Conservation (phyloP, 2,113 vertebrate species). For the Oenanthe oenanthe region DNA sequence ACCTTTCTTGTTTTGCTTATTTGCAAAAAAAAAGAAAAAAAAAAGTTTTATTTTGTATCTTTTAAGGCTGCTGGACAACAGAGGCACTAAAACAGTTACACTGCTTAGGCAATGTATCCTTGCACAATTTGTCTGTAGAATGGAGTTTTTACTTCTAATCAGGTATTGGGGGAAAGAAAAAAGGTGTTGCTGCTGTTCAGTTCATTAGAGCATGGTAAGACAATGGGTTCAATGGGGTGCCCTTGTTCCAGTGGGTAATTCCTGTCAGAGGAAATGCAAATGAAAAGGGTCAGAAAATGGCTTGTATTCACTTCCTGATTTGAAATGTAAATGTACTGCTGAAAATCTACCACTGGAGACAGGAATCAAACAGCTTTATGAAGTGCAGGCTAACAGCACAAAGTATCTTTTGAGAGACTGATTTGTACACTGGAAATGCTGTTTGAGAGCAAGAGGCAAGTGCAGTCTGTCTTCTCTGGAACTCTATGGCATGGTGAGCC, state of each 20-base stretch:
- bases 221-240: neutral
- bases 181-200: neutral
- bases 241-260: neutral
- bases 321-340: constrained; percentile 17
- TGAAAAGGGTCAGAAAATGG: neutral
- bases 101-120: neutral
- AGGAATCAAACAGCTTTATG: constrained; percentile 1
- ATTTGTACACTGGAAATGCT: neutral
- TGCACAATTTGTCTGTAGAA: neutral
- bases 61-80: neutral
- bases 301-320: constrained; percentile 32
- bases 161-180: neutral
- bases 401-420: neutral
- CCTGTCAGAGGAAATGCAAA: constrained; percentile 19
- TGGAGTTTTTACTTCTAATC: neutral
- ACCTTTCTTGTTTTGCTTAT: neutral
- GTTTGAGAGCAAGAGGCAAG: neutral
- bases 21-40: neutral
- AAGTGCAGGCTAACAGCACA: neutral
- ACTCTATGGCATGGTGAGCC: neutral
- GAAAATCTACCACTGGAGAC: neutral
- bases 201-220: neutral
- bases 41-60: neutral
- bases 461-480: neutral
- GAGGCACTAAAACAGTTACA: neutral